phyloP scores from a whole-genome alignment of 2,113 vertebrate genomes.

The Burhinus oedicnemus region DNA sequence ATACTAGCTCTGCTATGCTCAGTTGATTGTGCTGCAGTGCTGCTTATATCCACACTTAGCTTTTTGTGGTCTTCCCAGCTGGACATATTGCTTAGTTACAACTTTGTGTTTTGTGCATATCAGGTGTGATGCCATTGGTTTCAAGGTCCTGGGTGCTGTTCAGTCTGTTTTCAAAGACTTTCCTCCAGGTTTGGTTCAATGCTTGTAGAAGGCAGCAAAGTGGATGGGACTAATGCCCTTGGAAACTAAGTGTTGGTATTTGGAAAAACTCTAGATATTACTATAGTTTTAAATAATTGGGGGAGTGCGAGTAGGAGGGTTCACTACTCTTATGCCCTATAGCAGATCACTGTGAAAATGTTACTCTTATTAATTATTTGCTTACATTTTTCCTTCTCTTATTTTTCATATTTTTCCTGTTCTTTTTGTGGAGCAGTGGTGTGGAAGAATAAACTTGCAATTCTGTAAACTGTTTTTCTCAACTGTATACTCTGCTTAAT shows the following conservation, averaged over 20 bases:
- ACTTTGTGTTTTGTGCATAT: background rate
- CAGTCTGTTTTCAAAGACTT: background rate
- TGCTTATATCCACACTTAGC: background rate
- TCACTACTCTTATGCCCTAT: background rate
- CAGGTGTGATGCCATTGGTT: accelerated
- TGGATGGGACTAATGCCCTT: background rate
- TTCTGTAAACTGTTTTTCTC: background rate
- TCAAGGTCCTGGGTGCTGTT: background rate
- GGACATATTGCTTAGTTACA: background rate
- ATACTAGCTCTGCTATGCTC: background rate
- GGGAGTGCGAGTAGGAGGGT: background rate
- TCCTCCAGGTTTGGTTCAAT: background rate
- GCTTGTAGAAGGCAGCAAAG: background rate
- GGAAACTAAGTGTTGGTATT: background rate
- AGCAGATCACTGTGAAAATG: background rate
- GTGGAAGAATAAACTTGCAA: background rate
- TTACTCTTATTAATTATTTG: background rate
- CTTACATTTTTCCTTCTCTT: background rate
- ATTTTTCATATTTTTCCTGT: background rate
- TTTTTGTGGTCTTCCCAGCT: background rate
- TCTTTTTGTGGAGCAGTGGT: background rate
- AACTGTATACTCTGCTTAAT: background rate
- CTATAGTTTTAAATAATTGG: background rate
- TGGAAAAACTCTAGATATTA: background rate
- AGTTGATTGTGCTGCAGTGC: accelerated